Percentiles rank a stretch among this genome's conserved stretches.
These are phyloP conservation scores for Coenobita brevimanus DNA, from an alignment of 1,140 invertebrate species.

Conservation along the genomic window DNA sequence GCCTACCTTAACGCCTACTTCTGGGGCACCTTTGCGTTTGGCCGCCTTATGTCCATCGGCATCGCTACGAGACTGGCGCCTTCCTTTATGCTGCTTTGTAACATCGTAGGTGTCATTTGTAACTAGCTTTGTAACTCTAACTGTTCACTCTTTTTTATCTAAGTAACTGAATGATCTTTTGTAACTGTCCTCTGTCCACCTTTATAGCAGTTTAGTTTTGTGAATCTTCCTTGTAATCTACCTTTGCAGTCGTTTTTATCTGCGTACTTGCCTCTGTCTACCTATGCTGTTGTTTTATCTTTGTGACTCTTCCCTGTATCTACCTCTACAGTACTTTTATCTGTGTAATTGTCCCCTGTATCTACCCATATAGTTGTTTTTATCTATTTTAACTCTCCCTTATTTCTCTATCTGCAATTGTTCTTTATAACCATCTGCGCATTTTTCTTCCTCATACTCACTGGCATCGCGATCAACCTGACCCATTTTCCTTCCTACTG, in stretches of 20 bases:
- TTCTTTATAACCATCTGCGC: no score
- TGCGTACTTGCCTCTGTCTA: no score
- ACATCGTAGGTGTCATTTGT: slow-evolving; percentile 76
- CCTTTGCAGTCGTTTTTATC: no score
- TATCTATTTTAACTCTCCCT: not conserved
- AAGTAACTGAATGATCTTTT: no score
- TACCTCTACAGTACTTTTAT: not conserved
- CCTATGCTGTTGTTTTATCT: not conserved
- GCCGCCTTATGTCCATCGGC: slow-evolving; percentile 74
- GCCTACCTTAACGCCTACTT: slow-evolving; percentile 76
- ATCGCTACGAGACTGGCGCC: slow-evolving; percentile 74
- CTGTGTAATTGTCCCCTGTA: not conserved
- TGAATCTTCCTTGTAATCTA: no score
- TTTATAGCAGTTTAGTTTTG: not conserved
- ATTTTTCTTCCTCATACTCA: no score
- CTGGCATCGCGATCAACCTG: no score
- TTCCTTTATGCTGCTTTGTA: slow-evolving; percentile 75
- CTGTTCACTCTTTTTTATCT: no score
- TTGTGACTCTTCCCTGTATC: not conserved
- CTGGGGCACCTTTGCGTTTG: slow-evolving; percentile 76
- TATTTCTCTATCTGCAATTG: not conserved
- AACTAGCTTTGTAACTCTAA: no score
- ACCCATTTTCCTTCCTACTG: no score
- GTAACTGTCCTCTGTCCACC: not conserved
- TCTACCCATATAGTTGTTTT: not conserved